phyloP scores from a whole-genome alignment of 1,140 invertebrate species.

The Plectus sambesii region DNA sequence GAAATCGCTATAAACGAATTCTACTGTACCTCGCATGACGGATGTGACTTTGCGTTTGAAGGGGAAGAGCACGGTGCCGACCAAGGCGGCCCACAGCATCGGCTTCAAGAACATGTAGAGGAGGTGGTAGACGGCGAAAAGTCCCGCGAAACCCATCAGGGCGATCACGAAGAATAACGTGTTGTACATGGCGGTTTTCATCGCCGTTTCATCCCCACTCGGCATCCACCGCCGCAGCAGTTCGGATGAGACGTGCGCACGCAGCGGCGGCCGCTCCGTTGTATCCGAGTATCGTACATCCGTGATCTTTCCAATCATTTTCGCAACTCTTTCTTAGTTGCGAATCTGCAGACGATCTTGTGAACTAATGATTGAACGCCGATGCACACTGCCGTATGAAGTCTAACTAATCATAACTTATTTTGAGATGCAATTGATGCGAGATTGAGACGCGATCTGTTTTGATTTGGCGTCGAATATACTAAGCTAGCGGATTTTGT shows the following conservation, averaged over 20 bases:
- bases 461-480: too few species aligned
- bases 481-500: too few species aligned
- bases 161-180: constrained; percentile 24
- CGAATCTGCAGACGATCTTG: constrained; percentile 8
- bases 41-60: constrained; percentile 58
- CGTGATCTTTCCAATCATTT: too few species aligned
- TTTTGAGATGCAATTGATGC: too few species aligned
- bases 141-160: constrained; percentile 51
- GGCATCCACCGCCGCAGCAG: too few species aligned
- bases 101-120: constrained; percentile 80
- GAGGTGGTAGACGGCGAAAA: constrained; percentile 68
- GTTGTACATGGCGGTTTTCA: constrained; percentile 24
- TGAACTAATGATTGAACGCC: too few species aligned
- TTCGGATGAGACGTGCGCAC: too few species aligned
- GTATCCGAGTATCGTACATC: too few species aligned
- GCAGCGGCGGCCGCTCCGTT: too few species aligned
- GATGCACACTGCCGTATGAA: too few species aligned
- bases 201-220: constrained; percentile 17
- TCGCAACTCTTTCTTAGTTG: constrained; percentile 10
- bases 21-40: constrained; percentile 13
- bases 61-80: constrained; percentile 75
- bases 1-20: constrained; percentile 11
- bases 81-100: constrained; percentile 79
- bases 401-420: too few species aligned
- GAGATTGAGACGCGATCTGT: too few species aligned